Evolutionary conservation across 30 jellyfish, hydroid and myxozoan genomes (phyloP), one percentile per base, ranked within the genome.

Genomic region (Hydractinia symbiolongicarpus): DNA sequence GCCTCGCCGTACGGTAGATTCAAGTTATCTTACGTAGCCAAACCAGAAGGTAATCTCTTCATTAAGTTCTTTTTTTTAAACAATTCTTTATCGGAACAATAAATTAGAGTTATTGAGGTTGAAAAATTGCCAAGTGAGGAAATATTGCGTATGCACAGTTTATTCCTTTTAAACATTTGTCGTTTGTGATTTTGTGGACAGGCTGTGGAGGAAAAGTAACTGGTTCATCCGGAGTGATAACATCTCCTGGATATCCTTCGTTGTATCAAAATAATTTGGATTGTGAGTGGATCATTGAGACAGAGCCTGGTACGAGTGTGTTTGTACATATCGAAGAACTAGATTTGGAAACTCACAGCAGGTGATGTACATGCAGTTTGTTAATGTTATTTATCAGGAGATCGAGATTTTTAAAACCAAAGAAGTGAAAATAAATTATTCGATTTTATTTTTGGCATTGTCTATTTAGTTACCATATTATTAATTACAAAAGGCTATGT

Each of bases 151-250:
- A 30, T 30, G 44, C 44, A 30, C 2, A 30, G 44, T 30, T 30
- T 30, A 30, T 30, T 30, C 44, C 44, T 30, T 30, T 30, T 30
- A 30, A 30, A 30, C 1, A 30, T 30, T 30, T 30, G 44, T 30
- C 2, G 1, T 30, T 30, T 30, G 44, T 30, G 44, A 30, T 73
- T 73, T 9, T 21, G 20, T 50, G 11, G 55, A 52, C 20, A 89
- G 96, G 95, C 82, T 89, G 96, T 74, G 96, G 96, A 15, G 94
- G 89, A 5, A 73, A 71, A 5, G 73, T 83, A 82, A 79, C 89
- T 60, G 96, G 76, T 72, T 60, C 73, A 49, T 68, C 66, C 54
- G 96, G 96, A 7, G 72, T 70, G 14, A 71, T 89, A 50, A 73
- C 90, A 20, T 77, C 95, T 50, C 96, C 96, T 16, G 86, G 86